Evolutionary conservation across 2,797 vertebrate genomes (phyloP).

Genomic region (Pagetopsis macropterus): DNA sequence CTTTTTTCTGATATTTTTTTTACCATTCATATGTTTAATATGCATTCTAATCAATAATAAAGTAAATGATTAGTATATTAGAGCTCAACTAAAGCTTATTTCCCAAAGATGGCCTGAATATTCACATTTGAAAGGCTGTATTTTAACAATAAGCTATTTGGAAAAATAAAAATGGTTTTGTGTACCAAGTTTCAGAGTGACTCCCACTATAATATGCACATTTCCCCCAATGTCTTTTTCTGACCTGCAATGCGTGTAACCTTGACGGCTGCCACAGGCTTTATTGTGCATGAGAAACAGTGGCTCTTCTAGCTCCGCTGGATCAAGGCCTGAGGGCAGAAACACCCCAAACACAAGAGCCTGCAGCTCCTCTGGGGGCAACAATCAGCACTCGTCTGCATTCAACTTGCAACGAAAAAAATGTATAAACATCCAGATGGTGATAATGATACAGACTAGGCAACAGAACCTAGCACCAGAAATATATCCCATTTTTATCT

Average conservation of each 20-base stretch:
- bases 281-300: constrained; percentile 51
- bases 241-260: constrained; percentile 22
- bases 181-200: neutral
- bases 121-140: neutral
- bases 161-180: no score
- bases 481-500: neutral
- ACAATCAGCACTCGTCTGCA: constrained; percentile 18
- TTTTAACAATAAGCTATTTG: no score
- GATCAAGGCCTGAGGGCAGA: constrained; percentile 53
- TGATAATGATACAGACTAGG: constrained; percentile 21
- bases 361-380: constrained; percentile 56
- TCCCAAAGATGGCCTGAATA: neutral
- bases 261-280: constrained; percentile 25
- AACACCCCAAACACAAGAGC: constrained; percentile 47
- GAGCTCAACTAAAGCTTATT: neutral
- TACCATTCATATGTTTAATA: neutral
- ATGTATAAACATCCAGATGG: constrained; percentile 1
- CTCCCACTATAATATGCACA: constrained; percentile 17
- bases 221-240: constrained; percentile 45
- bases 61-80: neutral
- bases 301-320: constrained; percentile 50
- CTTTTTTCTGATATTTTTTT: neutral
- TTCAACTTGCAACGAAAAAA: constrained; percentile 34
- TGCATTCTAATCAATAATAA: neutral
- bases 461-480: neutral